Base-by-base conservation (phyloP, 2,113 vertebrate species). In the Drymodes brunneopygia region DNA sequence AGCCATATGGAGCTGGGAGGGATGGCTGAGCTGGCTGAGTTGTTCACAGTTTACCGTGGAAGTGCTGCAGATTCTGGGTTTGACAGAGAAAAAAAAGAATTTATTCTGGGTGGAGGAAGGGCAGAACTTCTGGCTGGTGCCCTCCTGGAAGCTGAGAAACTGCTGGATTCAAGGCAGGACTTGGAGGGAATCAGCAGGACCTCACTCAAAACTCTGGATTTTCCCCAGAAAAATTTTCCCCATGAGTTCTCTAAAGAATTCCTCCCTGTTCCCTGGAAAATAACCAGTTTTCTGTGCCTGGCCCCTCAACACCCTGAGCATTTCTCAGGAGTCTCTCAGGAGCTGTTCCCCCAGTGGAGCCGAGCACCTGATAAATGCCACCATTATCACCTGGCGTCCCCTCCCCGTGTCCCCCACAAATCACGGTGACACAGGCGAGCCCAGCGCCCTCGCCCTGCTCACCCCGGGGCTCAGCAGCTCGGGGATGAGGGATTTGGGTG, bases 341-440 rank as follows among this genome's bases (percentile, higher is more conserved):
- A 70, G 69, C 73, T 47, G 27, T 11, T 45, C 21, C 13, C 33
- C 11, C 45, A 11, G 50, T 31, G 3, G 1, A 56, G n/a, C n/a
- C n/a, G n/a, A n/a, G 23, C 33, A 20, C 1, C 67, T 92, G 87
- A 95, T 40, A 67, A 90, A 93, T 71, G 65, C 21, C 56, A 24
- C 33, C 15, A 9, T 17, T 7, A 19, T n/a, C 1, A 0, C 35
- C 81, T 12, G 6, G 2, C 2, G 33, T 35, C 53, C 40, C 53
- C 21, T 31, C 40, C 79, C 44, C 1, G n/a, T 58, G 57, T 50
- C 47, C 77, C 66, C 35, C 84, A 86, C 84, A 35, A 27, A 92
- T 92, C 80, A 71, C 22, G 0, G 0, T 5, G 61, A 36, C 2
- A 0, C 1, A 3, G 56, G 64, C 0, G 0, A 87, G 62, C 62